phyloP scores from a whole-genome alignment of 1,140 invertebrate genomes.

The Ceratoteleas bidentatus region DNA sequence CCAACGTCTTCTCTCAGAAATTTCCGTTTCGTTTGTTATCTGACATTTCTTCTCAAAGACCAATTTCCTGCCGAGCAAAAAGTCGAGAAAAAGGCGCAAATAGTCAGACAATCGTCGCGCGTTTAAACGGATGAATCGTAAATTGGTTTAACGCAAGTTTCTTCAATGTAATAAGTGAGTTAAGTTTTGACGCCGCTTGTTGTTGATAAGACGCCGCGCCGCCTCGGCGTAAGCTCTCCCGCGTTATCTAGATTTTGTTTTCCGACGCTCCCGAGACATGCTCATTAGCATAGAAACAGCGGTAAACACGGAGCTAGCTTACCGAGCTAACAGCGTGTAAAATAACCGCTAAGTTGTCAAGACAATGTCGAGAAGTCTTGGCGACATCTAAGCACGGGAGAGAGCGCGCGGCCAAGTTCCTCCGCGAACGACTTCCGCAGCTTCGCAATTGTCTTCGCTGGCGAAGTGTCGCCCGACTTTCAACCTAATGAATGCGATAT shows the following conservation, averaged over 20 bases:
- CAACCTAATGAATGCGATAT: constrained; percentile 50
- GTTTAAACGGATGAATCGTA: constrained; percentile 2
- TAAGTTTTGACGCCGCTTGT: constrained; percentile 57
- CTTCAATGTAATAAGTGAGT: constrained; percentile 54
- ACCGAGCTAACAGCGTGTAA: constrained; percentile 82
- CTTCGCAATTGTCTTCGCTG: constrained; percentile 59
- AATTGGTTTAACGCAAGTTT: constrained; percentile 45
- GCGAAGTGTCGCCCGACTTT: constrained; percentile 61
- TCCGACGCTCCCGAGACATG: constrained; percentile 60
- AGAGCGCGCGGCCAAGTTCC: constrained; percentile 63
- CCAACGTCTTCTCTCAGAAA: too few species aligned
- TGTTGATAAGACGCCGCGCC: constrained; percentile 58
- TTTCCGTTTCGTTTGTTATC: too few species aligned
- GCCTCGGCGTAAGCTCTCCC: constrained; percentile 46
- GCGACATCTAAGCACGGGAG: constrained; percentile 59
- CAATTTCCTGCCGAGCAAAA: too few species aligned
- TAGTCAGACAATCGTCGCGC: too few species aligned
- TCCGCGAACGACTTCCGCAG: constrained; percentile 64
- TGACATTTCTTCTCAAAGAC: too few species aligned
- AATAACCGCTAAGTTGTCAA: constrained; percentile 82
- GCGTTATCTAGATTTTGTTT: constrained; percentile 62
- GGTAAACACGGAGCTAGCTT: constrained; percentile 75
- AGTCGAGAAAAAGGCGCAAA: not conserved
- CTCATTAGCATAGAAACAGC: constrained; percentile 81
- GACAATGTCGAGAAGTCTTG: constrained; percentile 76